A percentile compares a stretch with the other conserved stretches of the same genome.
Conservation (phyloP, 2,888 invertebrate genomes). For the Ophioninae sp. region DNA sequence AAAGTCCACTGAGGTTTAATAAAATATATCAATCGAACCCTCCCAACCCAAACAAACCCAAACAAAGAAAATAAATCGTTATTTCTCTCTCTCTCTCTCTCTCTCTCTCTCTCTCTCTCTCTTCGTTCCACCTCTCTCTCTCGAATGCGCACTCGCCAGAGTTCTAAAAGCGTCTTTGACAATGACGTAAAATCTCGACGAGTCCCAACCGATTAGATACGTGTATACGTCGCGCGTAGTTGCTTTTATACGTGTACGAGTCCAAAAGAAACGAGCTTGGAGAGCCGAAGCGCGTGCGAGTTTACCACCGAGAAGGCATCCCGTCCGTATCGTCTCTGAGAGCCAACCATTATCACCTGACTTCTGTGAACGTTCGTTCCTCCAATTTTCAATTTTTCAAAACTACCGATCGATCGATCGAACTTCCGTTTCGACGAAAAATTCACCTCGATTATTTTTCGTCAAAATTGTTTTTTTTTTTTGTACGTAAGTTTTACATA, state of each 20-base stretch:
- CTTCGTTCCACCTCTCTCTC: slow-evolving; percentile 55
- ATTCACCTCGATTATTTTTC: too few species aligned
- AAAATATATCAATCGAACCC: too few species aligned
- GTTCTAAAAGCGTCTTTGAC: slow-evolving; percentile 79
- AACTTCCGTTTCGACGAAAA: too few species aligned
- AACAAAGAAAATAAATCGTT: neutral
- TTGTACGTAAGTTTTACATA: too few species aligned
- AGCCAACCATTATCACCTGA: neutral
- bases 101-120: slow-evolving; percentile 47
- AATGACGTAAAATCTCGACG: slow-evolving; percentile 77
- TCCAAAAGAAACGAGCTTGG: slow-evolving; percentile 16
- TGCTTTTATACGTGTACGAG: too few species aligned
- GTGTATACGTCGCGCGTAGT: neutral
- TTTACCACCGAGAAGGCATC: slow-evolving; percentile 12
- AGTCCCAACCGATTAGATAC: slow-evolving; percentile 66
- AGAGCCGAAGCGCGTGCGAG: slow-evolving; percentile 19
- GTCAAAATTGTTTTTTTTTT: too few species aligned
- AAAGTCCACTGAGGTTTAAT: too few species aligned
- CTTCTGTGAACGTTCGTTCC: too few species aligned
- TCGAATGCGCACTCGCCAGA: slow-evolving; percentile 72
- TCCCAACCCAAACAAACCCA: too few species aligned
- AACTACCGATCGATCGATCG: too few species aligned
- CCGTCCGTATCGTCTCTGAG: neutral
- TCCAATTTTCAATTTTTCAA: too few species aligned
- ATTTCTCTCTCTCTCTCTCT: slow-evolving; percentile 23